phyloP scores from a whole-genome alignment of 1,140 invertebrate genomes.

The Eupeodes corollae region DNA sequence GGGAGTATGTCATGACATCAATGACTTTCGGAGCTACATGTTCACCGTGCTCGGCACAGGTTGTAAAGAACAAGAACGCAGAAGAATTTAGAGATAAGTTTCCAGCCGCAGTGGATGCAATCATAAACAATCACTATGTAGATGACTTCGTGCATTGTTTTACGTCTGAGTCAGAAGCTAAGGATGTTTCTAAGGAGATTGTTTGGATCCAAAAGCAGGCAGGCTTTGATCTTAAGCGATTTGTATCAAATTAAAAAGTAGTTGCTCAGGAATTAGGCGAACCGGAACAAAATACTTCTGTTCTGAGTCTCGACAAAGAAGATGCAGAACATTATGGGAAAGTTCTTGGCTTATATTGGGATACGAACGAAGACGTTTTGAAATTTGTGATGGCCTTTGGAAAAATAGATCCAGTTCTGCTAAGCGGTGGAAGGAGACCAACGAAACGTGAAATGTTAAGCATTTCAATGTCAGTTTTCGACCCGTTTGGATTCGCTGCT shows the following conservation, averaged over 20 bases:
- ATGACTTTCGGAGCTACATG: conserved; percentile 25
- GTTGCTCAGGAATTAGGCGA: not conserved
- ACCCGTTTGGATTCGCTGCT: conserved; percentile 30
- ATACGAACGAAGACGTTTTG: not conserved
- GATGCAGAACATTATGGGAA: not conserved
- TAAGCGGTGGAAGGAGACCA: not conserved
- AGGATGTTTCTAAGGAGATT: conserved; percentile 8
- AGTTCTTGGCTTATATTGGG: not conserved
- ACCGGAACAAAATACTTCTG: not conserved
- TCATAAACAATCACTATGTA: conserved; percentile 26
- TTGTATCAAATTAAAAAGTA: too few species aligned
- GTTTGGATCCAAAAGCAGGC: conserved; percentile 9
- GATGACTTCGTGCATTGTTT: conserved; percentile 26
- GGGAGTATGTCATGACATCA: conserved; percentile 16
- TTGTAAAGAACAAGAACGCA: conserved; percentile 18
- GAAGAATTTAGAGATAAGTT: not conserved
- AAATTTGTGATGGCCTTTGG: not conserved
- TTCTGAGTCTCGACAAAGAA: not conserved
- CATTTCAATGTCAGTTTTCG: conserved; percentile 24
- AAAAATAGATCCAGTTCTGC: not conserved
- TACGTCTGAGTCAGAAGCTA: conserved; percentile 6
- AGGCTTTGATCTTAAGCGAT: conserved; percentile 9
- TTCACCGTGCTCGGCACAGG: conserved; percentile 20
- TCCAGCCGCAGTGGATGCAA: conserved; percentile 18
- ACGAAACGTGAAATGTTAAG: conserved; percentile 21